A percentile compares a stretch with the other conserved stretches of the same genome.
phyloP scores from a whole-genome alignment of 2,797 vertebrate genomes.

The Hyperoplus lanceolatus region DNA sequence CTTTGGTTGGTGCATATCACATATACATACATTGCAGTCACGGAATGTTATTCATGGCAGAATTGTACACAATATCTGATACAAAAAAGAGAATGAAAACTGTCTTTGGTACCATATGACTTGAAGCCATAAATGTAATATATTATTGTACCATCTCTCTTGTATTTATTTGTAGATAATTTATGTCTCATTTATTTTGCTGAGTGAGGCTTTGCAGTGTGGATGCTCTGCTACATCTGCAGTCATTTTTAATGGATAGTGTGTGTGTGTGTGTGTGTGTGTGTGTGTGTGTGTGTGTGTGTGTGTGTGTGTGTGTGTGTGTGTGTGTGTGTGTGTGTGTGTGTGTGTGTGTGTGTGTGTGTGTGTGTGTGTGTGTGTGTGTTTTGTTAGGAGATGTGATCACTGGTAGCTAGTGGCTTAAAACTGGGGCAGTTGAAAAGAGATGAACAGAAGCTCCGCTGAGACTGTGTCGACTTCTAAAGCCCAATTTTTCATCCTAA shows the following conservation, averaged over 20 bases:
- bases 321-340: no score
- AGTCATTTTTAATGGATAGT: conserved; percentile 25
- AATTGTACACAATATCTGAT: neutral
- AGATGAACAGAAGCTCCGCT: conserved; percentile 12
- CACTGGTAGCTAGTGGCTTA: conserved; percentile 18
- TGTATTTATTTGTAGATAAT: conserved; percentile 26
- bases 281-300: no score
- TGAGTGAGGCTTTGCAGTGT: neutral
- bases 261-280: neutral
- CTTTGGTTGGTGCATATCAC: neutral
- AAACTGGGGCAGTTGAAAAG: conserved; percentile 22
- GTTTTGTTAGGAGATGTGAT: conserved; percentile 16
- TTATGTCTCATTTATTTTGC: conserved; percentile 12
- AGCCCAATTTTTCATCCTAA: conserved; percentile 9
- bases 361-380: no score
- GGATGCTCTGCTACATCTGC: conserved; percentile 8
- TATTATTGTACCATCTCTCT: neutral
- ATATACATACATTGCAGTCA: neutral
- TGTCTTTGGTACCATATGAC: neutral
- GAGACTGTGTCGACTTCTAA: conserved; percentile 13
- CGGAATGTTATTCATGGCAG: neutral
- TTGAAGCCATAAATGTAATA: neutral
- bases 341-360: no score
- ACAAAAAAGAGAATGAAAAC: neutral
- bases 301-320: no score